These are phyloP conservation scores for Rhinogobius similis DNA, from an alignment of 2,113 vertebrate genomes.

Conservation along the genomic window DNA sequence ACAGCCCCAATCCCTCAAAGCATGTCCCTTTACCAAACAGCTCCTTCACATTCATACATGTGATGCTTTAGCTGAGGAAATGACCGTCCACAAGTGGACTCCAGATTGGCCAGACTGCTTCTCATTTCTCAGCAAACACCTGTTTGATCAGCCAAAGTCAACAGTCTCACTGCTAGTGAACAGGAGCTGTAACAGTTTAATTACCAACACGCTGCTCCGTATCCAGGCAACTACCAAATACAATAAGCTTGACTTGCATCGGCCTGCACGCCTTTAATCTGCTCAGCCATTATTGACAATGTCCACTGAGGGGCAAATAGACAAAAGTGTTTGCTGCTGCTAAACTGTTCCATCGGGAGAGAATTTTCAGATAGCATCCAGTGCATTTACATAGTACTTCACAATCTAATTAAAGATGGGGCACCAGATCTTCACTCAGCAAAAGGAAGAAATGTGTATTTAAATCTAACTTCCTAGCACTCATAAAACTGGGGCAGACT, in stretches of 20 bases:
- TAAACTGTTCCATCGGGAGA: not conserved
- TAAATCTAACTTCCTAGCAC: no score
- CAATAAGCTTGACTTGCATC: constrained; percentile 33
- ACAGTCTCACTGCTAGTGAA: constrained; percentile 16
- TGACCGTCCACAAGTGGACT: constrained; percentile 3
- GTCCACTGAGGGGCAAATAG: constrained; percentile 21
- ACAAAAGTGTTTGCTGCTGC: no score
- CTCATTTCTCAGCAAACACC: constrained; percentile 31
- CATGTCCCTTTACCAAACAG: constrained; percentile 2
- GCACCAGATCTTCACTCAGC: no score
- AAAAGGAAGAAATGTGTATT: no score
- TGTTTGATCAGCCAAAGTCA: constrained; percentile 24
- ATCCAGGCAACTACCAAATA: constrained; percentile 64
- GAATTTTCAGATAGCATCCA: not conserved
- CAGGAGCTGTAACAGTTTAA: constrained; percentile 30
- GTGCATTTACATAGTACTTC: not conserved
- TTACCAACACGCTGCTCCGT: constrained; percentile 33
- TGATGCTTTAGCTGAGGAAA: not conserved
- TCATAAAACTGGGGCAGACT: no score
- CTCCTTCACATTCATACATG: not conserved
- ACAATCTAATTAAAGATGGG: no score
- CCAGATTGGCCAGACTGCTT: not conserved
- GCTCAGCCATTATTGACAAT: constrained; percentile 24
- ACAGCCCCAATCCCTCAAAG: no score
- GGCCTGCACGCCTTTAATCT: constrained; percentile 35